Percentiles rank a stretch among this genome's conserved stretches.
phyloP scores from a whole-genome alignment of 2,888 invertebrate species.

The Synanthedon tipuliformis region DNA sequence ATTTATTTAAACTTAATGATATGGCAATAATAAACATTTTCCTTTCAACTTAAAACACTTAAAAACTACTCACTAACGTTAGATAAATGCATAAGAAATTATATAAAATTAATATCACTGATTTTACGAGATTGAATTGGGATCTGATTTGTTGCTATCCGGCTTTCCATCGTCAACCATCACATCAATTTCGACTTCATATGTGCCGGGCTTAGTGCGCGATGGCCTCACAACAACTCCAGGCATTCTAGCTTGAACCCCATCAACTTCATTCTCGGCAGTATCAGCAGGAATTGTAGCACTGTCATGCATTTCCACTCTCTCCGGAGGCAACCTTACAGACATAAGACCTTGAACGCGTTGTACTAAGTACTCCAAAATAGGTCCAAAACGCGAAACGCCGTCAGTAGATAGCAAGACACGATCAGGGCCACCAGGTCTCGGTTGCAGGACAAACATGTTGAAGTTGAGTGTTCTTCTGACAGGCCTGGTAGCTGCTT shows the following conservation, averaged over 20 bases:
- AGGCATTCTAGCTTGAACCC: conserved; percentile 48
- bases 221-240: conserved; percentile 50
- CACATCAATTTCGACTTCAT: conserved; percentile 53
- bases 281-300: conserved; percentile 27
- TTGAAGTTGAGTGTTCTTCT: conserved; percentile 57
- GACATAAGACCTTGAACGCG: conserved; percentile 78
- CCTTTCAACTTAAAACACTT: not conserved
- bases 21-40: conserved; percentile 54
- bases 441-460: conserved; percentile 53
- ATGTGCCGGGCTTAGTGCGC: conserved; percentile 48
- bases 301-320: conserved; percentile 9
- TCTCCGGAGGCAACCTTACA: conserved; percentile 63
- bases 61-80: too few species aligned
- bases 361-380: conserved; percentile 77
- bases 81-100: not conserved
- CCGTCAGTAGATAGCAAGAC: conserved; percentile 46
- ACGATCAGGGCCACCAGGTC: conserved; percentile 37
- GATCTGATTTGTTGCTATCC: conserved; percentile 20
- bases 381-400: conserved; percentile 73
- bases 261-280: conserved; percentile 61
- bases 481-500: conserved; percentile 39
- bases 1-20: conserved; percentile 32
- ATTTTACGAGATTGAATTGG: not conserved
- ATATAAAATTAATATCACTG: not conserved
- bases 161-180: conserved; percentile 55